phyloP scores from a whole-genome alignment of 2,888 invertebrate genomes.

The Rugalucina vietnamica region DNA sequence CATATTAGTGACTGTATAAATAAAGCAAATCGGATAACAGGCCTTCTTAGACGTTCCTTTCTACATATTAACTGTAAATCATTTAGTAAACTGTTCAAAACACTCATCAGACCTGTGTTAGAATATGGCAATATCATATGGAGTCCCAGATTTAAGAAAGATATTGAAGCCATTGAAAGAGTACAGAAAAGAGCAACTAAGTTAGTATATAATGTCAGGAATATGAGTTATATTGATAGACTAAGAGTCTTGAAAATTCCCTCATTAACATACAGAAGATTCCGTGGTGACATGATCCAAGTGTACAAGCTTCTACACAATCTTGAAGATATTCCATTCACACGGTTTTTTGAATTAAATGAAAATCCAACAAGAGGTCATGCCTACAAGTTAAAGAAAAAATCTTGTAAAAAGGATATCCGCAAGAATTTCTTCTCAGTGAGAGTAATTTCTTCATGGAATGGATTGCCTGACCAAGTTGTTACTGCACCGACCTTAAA shows the following conservation, averaged over 20 bases:
- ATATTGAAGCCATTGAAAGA: not conserved
- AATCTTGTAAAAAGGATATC: no score
- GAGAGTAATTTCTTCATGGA: no score
- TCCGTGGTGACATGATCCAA: no score
- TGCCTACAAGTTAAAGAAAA: no score
- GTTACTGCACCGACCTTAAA: no score
- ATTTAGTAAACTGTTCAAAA: conserved; percentile 18
- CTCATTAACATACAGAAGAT: conserved; percentile 8
- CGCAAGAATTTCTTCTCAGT: no score
- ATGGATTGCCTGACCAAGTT: no score
- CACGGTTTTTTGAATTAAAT: no score
- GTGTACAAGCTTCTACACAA: no score
- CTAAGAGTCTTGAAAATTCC: not conserved
- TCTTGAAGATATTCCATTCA: no score
- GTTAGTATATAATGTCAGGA: not conserved
- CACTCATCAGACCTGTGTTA: conserved; percentile 19
- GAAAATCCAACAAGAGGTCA: no score
- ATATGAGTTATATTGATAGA: not conserved
- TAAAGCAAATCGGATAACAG: conserved; percentile 28
- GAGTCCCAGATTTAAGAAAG: not conserved
- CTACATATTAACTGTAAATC: conserved; percentile 29
- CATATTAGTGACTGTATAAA: conserved; percentile 37
- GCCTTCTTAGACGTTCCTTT: conserved; percentile 13
- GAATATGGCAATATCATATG: conserved; percentile 13
- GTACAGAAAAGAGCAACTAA: not conserved